Evolutionary conservation across 37 sponge, comb jelly and placozoan genomes (phyloP).

Genomic region (Halisarca cf. caerulea): DNA sequence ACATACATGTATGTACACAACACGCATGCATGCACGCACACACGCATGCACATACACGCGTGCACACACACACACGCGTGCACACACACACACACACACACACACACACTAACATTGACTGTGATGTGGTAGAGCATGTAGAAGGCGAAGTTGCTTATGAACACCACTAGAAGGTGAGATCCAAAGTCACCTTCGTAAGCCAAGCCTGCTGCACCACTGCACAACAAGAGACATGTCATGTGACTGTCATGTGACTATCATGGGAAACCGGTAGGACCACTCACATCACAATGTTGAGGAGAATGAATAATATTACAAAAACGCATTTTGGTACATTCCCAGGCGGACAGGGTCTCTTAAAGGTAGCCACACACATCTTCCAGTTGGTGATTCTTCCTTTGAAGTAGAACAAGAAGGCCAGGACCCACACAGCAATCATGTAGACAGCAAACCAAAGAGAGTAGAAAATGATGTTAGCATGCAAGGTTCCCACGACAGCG

Average conservation of each 20-base stretch:
- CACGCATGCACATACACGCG: background rate
- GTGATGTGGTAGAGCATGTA: conserved; percentile 20
- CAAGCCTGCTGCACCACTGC: background rate
- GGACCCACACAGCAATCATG: background rate
- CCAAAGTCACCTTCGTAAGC: background rate
- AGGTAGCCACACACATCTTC: background rate
- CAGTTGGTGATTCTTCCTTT: background rate
- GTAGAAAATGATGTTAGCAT: background rate
- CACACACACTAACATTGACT: background rate
- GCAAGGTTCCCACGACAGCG: conserved; percentile 71
- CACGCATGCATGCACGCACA: background rate
- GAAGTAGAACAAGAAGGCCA: background rate
- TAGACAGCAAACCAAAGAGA: conserved; percentile 15
- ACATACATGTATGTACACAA: conserved; percentile 5
- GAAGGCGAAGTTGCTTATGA: conserved; percentile 14
- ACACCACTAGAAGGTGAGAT: background rate
- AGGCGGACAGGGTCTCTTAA: background rate
- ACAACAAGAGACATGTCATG: background rate
- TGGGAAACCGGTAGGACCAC: background rate
- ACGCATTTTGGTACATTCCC: conserved; percentile 1
- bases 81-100: no score
- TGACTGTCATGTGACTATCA: conserved; percentile 11
- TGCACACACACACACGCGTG: background rate
- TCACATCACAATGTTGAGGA: conserved; percentile 16
- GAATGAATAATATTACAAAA: background rate